Evolutionary conservation across 2,113 vertebrate genomes (phyloP).

Genomic region (Montifringilla adamsi): DNA sequence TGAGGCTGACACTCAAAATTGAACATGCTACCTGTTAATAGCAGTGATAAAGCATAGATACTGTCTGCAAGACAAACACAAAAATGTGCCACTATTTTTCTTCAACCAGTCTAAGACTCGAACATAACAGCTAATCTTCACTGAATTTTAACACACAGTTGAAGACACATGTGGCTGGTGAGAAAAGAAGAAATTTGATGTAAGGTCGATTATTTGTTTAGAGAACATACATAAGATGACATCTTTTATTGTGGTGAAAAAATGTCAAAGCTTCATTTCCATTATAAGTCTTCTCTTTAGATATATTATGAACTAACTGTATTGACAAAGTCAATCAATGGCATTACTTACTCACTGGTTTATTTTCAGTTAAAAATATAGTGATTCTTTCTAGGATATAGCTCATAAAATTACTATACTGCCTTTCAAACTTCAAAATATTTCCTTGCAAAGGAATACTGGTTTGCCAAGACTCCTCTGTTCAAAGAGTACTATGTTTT

Average conservation of each 20-base stretch:
- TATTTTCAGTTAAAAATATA: not conserved
- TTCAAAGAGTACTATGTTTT: not conserved
- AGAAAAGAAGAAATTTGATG: not conserved
- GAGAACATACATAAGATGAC: not conserved
- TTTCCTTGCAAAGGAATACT: not conserved
- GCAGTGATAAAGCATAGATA: not conserved
- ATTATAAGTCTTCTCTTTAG: not conserved
- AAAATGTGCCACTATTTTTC: not conserved
- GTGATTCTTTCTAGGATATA: not conserved
- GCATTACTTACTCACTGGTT: not conserved
- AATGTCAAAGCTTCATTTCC: not conserved
- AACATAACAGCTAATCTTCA: not conserved
- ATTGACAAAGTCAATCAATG: not conserved
- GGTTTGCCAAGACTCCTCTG: not conserved
- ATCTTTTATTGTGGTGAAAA: not conserved
- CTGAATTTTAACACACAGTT: not conserved
- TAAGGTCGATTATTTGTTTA: not conserved
- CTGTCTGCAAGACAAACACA: not conserved
- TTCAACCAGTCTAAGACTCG: not conserved
- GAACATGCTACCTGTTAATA: not conserved
- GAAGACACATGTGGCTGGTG: not conserved
- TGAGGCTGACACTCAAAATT: not conserved
- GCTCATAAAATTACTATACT: not conserved
- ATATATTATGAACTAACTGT: not conserved
- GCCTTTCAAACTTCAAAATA: not conserved